Base-by-base conservation (phyloP, 2,888 invertebrate genomes). In the Girardia tigrina region DNA sequence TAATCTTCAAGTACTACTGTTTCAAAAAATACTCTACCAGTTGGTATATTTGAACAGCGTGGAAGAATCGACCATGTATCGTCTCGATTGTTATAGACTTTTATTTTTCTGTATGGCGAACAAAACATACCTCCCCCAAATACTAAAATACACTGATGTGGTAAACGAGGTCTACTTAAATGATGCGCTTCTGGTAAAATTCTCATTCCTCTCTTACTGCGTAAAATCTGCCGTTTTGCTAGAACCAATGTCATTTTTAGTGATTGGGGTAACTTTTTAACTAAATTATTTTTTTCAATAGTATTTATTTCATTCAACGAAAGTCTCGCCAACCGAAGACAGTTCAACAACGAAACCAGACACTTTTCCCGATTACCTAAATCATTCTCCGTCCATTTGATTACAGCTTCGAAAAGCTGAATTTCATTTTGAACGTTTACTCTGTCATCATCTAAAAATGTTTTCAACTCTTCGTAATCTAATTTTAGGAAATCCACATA, bases 51-150 rank as follows among this genome's bases (percentile, higher is more conserved):
- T 28, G 28, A 71, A 12, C 28, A 28, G 14, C 71, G 71, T n/a
- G 27, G 27, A 28, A 29, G 28, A 71, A 29, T 71, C 6, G 27
- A 28, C 71, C 71, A 71, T 6, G 28, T 71, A n/a, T 71, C 71
- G 27, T 29, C 28, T n/a, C 71, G 71, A 29, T 71, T 71, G 20
- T 71, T 29, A 29, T 71, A 71, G 4, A 71, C 28, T 71, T 71
- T 71, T 4, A 71, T 28, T 12, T 29, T 27, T n/a, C 71, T 26
- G 26, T 71, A 71, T 8, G 71, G 71, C n/a, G 71, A 71, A 26
- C 71, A 71, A 71, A 71, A 71, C 71, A 71, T 71, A 6, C 71
- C 71, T n/a, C 71, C 71, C 14, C 71, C 71, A 71, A 71, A 71
- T 29, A 71, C 71, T 23, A 71, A 28, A 27, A 71, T 71, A 26